phyloP scores from a whole-genome alignment of 1,140 invertebrate genomes.

The Drosophila grimshawi region DNA sequence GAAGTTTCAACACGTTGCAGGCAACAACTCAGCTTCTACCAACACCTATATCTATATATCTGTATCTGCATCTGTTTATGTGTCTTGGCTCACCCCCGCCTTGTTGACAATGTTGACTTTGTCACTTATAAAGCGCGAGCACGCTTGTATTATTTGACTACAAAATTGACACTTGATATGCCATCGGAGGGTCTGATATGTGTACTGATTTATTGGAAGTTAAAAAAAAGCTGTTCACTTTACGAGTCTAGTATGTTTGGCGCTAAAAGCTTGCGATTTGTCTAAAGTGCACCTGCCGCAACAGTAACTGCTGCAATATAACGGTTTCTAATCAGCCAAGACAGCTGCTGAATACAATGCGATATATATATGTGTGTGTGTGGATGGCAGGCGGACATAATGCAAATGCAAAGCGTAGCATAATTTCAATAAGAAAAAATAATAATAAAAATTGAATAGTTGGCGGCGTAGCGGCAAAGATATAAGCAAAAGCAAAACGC shows the following conservation, averaged over 20 bases:
- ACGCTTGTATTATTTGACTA: constrained; percentile 62
- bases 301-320: constrained; percentile 43
- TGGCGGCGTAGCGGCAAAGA: constrained; percentile 63
- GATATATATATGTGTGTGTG: constrained; percentile 1
- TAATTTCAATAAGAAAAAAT: constrained; percentile 66
- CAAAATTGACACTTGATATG: constrained; percentile 57
- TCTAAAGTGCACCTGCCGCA: constrained; percentile 52
- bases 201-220: constrained; percentile 4
- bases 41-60: background rate
- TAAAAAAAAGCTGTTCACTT: too few species aligned
- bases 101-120: constrained; percentile 52
- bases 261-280: background rate
- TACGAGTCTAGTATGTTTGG: background rate
- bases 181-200: constrained; percentile 20
- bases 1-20: constrained; percentile 4
- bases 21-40: background rate
- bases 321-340: constrained; percentile 38
- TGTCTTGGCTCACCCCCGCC: constrained; percentile 7
- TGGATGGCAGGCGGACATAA: constrained; percentile 44
- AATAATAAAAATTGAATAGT: constrained; percentile 63
- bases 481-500: constrained; percentile 81
- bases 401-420: constrained; percentile 76
- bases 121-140: constrained; percentile 65
- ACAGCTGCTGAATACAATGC: constrained; percentile 13
- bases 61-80: background rate